Evolutionary conservation across 2,888 invertebrate species (phyloP), one percentile per base, ranked within the genome.

Genomic region (Schrankia costaestrigalis): DNA sequence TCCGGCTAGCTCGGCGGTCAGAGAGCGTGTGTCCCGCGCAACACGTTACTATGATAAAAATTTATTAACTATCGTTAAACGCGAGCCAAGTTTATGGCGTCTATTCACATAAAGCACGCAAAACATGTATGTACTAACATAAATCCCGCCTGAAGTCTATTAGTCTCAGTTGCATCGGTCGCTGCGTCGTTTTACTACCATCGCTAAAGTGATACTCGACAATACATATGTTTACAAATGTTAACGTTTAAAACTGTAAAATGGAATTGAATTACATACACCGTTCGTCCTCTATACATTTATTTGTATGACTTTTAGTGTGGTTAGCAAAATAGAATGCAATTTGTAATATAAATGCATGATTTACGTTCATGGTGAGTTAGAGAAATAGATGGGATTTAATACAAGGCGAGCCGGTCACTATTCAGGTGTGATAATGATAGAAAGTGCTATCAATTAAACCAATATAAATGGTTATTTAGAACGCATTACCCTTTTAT

Each of bases 91-190:
- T 84, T 83, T 82, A 83, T 68, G 70, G 69, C 70, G 70, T 61
- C 69, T 67, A 71, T 74, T 72, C 78, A 64, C 78, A 75, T 78
- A 81, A 77, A 80, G 67, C 67, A 65, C 60, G 45, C 66, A 51
- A 65, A 65, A 63, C 68, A 69, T 71, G 72, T 71, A 60, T 71
- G 72, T 71, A 60, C 76, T 68, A 57, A 73, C 78, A 78, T 79
- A 78, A 83, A 80, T 78, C 68, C 68, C 56, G 60, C 48, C 60
- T 50, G 63, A 64, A 70, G 73, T 74, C 70, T 78, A 90, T 90
- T 90, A 89, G 89, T 89, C 89, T 91, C 89, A 88, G 91, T 91
- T 60, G 71, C 70, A 71, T 65, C 48, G 55, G 53, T 55, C 57
- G 47, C 52, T 43, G 56, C 55, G 63, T 42, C 47, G 60, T 67